Percentiles rank a stretch among this genome's conserved stretches.
These are phyloP conservation scores for Chelonus insularis DNA, from an alignment of 1,140 invertebrate species.

Conservation along the genomic window DNA sequence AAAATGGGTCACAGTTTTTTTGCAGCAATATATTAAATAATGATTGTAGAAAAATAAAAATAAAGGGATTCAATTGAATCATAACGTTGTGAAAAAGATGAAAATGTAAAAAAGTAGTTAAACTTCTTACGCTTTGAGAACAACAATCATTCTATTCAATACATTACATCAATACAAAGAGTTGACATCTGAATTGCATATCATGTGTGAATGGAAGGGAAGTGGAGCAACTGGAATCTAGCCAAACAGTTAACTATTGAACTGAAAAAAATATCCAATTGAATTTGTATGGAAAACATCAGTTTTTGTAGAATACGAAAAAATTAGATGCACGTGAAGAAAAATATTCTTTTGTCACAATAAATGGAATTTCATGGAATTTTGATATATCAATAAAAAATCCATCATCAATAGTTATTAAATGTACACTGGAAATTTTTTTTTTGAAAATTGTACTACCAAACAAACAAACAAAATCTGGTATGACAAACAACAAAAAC, in stretches of 20 bases:
- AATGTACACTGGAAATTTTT: no score
- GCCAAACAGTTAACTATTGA: neutral
- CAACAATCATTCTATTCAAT: neutral
- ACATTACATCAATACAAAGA: neutral
- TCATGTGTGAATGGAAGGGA: slow-evolving; percentile 8
- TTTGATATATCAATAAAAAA: neutral
- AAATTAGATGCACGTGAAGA: neutral
- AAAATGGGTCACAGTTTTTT: neutral
- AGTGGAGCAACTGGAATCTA: neutral
- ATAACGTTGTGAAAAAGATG: no score
- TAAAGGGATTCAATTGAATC: no score
- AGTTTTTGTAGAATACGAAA: neutral
- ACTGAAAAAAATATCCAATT: neutral
- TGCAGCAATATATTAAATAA: neutral
- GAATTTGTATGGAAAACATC: slow-evolving; percentile 3
- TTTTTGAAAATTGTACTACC: no score
- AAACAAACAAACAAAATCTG: no score
- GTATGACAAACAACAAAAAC: no score
- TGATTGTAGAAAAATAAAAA: no score
- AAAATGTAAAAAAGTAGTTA: neutral
- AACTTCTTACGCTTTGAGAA: neutral
- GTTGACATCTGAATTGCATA: slow-evolving; percentile 3
- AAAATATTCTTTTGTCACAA: neutral
- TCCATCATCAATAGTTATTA: neutral
- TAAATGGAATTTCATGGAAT: neutral